Percentiles rank a stretch among this genome's conserved stretches.
Evolutionary conservation across 2,113 vertebrate genomes (phyloP).

Genomic region (Melanerpes aurifrons): DNA sequence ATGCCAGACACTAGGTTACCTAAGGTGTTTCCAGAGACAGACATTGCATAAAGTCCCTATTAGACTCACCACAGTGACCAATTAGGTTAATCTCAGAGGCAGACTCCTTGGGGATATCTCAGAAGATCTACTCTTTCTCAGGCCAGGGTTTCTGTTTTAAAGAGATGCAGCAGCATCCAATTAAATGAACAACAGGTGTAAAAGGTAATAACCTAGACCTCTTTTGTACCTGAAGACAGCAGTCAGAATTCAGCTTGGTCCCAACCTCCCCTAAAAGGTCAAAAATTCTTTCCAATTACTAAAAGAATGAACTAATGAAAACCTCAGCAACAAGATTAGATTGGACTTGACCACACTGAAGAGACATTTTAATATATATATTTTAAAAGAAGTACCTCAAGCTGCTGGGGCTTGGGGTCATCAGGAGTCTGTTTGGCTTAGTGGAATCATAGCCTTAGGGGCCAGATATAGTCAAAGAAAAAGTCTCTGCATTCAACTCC

Average conservation of each 20-base stretch:
- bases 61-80: slow-evolving; percentile 62
- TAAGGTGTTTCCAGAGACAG: slow-evolving; percentile 15
- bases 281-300: slow-evolving; percentile 55
- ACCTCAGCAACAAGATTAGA: slow-evolving; percentile 30
- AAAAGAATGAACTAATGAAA: slow-evolving; percentile 28
- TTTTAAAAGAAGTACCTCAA: slow-evolving; percentile 15
- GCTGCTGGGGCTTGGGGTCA: neutral
- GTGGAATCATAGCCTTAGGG: neutral
- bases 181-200: slow-evolving; percentile 51
- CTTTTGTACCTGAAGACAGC: slow-evolving; percentile 37
- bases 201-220: slow-evolving; percentile 56
- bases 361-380: neutral
- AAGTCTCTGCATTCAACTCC: neutral
- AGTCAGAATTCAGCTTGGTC: slow-evolving; percentile 41
- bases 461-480: neutral
- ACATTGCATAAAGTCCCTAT: neutral
- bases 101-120: slow-evolving; percentile 36
- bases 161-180: slow-evolving; percentile 46
- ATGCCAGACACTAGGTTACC: neutral
- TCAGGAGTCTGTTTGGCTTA: neutral
- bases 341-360: neutral
- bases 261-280: slow-evolving; percentile 40
- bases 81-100: slow-evolving; percentile 70
- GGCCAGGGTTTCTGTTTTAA: slow-evolving; percentile 43
- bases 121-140: slow-evolving; percentile 31